Evolutionary conservation across 92 coral and sea anemone genomes (phyloP).

Genomic region (Actinernus sp.): DNA sequence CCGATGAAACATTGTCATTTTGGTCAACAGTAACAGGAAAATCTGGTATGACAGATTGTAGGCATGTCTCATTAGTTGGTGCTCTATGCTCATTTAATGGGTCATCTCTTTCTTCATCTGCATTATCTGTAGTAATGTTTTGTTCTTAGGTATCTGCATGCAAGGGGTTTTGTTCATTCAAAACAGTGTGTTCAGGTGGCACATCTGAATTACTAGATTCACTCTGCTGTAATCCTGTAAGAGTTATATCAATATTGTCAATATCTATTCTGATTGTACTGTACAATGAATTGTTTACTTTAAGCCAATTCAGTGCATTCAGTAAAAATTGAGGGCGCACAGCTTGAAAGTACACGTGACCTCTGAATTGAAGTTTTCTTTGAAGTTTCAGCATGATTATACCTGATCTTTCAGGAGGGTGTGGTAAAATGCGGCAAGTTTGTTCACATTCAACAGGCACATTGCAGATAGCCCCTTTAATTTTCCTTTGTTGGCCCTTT

Average conservation of each 20-base stretch:
- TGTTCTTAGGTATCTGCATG: too few species aligned
- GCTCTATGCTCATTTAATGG: slow-evolving; percentile 46
- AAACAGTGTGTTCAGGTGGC: too few species aligned
- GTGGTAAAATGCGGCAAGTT: slow-evolving; percentile 40
- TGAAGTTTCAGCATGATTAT: slow-evolving; percentile 44
- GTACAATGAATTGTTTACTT: slow-evolving; percentile 37
- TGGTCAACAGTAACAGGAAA: slow-evolving; percentile 34
- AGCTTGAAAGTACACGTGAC: slow-evolving; percentile 56
- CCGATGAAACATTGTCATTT: slow-evolving; percentile 20
- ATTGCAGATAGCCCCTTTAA: slow-evolving; percentile 68
- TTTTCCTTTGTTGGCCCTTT: slow-evolving; percentile 55
- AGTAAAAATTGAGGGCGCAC: slow-evolving; percentile 32
- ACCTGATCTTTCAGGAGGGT: slow-evolving; percentile 65
- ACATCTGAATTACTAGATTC: too few species aligned
- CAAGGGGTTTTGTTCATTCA: too few species aligned
- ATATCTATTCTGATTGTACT: slow-evolving; percentile 9
- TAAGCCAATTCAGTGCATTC: slow-evolving; percentile 25
- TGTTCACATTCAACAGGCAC: slow-evolving; percentile 68
- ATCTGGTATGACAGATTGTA: slow-evolving; percentile 56
- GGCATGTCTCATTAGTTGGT: slow-evolving; percentile 60
- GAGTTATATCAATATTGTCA: slow-evolving; percentile 8
- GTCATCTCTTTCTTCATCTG: slow-evolving; percentile 58
- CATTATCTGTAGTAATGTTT: too few species aligned
- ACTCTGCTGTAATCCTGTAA: too few species aligned
- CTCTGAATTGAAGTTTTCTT: slow-evolving; percentile 61